Conservation (phyloP, 2,113 vertebrate genomes). For the Limanda limanda region DNA sequence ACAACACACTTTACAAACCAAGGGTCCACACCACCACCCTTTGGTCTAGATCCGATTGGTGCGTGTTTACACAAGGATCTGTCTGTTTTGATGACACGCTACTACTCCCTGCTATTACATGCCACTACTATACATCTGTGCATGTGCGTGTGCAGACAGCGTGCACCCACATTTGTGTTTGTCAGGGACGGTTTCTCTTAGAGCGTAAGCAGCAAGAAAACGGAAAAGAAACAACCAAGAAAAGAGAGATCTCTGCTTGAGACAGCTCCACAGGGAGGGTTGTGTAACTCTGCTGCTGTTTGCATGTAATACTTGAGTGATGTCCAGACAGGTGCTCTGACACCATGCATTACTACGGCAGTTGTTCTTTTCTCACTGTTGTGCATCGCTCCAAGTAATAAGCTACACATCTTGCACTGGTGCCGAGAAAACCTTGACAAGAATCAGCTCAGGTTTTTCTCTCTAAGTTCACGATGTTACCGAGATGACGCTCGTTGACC, state of each 20-base stretch:
- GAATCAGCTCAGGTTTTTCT: too few relatives aligned
- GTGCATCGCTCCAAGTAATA: slow-evolving; percentile 12
- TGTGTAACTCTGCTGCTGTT: slow-evolving; percentile 67
- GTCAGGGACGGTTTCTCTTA: neutral
- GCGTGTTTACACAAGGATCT: slow-evolving; percentile 8
- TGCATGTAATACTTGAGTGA: slow-evolving; percentile 71
- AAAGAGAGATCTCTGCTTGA: slow-evolving; percentile 38
- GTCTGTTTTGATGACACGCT: neutral
- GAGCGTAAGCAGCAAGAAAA: slow-evolving; percentile 7
- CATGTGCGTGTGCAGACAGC: neutral
- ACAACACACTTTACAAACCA: slow-evolving; percentile 8
- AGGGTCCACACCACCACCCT: slow-evolving; percentile 8
- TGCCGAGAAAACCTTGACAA: neutral
- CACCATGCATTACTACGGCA: slow-evolving; percentile 54
- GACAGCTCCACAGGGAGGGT: slow-evolving; percentile 45
- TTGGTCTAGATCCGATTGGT: slow-evolving; percentile 22
- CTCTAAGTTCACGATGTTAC: neutral
- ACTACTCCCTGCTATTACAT: neutral
- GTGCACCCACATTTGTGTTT: neutral
- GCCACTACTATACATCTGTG: neutral
- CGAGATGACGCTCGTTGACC: neutral
- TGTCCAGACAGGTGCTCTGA: slow-evolving; percentile 51
- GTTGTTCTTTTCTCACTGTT: slow-evolving; percentile 40
- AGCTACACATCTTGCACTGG: too few relatives aligned
- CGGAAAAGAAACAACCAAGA: neutral